phyloP scores from a whole-genome alignment of 2,797 vertebrate genomes.

The Oophaga sylvatica region DNA sequence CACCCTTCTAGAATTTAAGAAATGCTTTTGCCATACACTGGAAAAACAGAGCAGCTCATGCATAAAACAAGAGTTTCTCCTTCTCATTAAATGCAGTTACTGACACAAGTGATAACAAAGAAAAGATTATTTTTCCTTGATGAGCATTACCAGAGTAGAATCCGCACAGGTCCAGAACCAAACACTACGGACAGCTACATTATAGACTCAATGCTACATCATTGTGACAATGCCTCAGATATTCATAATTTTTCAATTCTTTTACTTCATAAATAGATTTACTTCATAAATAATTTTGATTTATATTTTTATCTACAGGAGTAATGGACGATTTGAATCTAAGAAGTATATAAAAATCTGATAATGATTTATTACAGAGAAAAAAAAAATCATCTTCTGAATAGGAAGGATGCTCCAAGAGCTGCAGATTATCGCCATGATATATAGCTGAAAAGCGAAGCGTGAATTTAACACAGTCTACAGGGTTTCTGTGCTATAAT shows the following conservation, averaged over 20 bases:
- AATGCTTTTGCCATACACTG: conserved; percentile 41
- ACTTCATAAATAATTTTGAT: neutral
- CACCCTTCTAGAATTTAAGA: conserved; percentile 47
- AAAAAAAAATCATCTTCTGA: conserved; percentile 9
- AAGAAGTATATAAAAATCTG: neutral
- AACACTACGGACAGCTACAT: neutral
- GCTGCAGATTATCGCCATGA: conserved; percentile 31
- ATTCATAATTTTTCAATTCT: neutral
- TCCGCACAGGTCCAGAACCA: neutral
- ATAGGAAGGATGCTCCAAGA: conserved; percentile 7
- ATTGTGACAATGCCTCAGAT: neutral
- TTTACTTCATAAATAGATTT: neutral
- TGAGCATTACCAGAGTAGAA: neutral
- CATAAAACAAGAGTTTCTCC: conserved; percentile 33
- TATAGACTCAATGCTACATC: neutral
- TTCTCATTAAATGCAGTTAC: conserved; percentile 37
- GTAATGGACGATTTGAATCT: neutral
- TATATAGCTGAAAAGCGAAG: conserved; percentile 52
- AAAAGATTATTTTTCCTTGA: conserved; percentile 35
- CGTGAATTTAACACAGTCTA: conserved; percentile 48
- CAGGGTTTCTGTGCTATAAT: conserved; percentile 38
- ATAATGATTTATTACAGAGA: neutral
- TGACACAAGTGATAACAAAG: conserved; percentile 20
- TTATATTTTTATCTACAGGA: neutral
- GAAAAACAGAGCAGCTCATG: conserved; percentile 28